phyloP scores from a whole-genome alignment of 2,797 vertebrate species.

The Acanthurus lineatus region DNA sequence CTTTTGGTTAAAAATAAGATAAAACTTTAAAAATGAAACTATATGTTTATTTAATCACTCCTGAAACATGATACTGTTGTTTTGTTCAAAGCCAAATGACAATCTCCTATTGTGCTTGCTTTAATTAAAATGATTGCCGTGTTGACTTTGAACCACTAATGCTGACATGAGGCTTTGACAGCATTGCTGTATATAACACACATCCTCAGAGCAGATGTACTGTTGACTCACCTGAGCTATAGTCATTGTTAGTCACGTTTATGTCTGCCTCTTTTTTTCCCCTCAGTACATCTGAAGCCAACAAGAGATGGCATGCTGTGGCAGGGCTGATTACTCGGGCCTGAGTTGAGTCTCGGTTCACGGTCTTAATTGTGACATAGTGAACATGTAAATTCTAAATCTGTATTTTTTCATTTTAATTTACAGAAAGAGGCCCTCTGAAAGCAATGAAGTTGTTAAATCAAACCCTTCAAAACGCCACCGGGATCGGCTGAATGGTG shows the following conservation, averaged over 20 bases:
- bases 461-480: constrained; percentile 89
- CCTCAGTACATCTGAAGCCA: not conserved
- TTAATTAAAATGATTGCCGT: too few species aligned
- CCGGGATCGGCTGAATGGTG: constrained; percentile 85
- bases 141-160: too few species aligned
- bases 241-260: constrained; percentile 31
- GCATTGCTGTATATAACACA: constrained; percentile 11
- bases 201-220: constrained; percentile 2
- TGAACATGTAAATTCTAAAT: not conserved
- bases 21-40: too few species aligned
- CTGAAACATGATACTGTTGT: too few species aligned
- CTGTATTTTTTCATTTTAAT: not conserved
- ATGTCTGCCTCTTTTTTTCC: not conserved
- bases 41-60: too few species aligned
- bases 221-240: constrained; percentile 37
- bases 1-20: too few species aligned
- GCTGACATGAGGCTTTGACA: not conserved
- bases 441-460: constrained; percentile 69
- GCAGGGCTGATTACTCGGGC: constrained; percentile 17
- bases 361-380: not conserved
- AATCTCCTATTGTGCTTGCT: too few species aligned
- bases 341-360: not conserved
- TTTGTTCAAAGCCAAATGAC: too few species aligned
- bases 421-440: constrained; percentile 67
- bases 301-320: constrained; percentile 18